These are phyloP conservation scores for Irena cyanogastra DNA, from an alignment of 2,113 vertebrate genomes.

Conservation along the genomic window DNA sequence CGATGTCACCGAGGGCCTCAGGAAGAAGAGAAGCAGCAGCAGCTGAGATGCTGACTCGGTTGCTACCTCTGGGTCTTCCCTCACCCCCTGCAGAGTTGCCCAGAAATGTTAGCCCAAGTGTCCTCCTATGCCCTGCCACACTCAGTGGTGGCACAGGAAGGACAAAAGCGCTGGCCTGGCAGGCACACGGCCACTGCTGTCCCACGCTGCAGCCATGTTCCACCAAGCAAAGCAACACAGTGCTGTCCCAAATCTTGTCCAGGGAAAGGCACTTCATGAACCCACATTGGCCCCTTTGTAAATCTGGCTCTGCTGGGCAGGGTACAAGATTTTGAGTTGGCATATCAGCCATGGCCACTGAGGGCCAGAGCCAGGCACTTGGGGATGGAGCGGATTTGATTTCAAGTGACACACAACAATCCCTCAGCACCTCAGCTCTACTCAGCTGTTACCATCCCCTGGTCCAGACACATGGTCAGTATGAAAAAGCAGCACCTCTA, in stretches of 20 bases:
- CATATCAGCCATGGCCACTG: neutral
- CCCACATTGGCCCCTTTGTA: neutral
- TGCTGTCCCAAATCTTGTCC: neutral
- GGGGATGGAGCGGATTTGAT: neutral
- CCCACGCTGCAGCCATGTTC: neutral
- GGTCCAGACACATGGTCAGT: neutral
- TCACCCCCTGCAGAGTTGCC: neutral
- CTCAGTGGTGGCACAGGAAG: neutral
- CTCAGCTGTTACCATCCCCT: neutral
- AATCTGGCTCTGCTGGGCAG: neutral
- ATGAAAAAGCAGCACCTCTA: neutral
- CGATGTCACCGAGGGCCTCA: neutral
- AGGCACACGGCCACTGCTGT: neutral
- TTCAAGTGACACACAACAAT: neutral
- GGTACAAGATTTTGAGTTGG: neutral
- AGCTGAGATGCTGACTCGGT: neutral
- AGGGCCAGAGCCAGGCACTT: neutral
- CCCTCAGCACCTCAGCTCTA: neutral
- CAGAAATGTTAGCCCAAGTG: neutral
- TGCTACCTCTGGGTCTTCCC: neutral
- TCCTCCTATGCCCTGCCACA: neutral
- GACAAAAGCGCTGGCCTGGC: neutral
- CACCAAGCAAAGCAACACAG: neutral
- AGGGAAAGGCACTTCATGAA: conserved; percentile 39
- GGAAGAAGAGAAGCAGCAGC: neutral